These are phyloP conservation scores for Polypedilum vanderplanki DNA, from an alignment of 1,140 invertebrate genomes.

Conservation along the genomic window DNA sequence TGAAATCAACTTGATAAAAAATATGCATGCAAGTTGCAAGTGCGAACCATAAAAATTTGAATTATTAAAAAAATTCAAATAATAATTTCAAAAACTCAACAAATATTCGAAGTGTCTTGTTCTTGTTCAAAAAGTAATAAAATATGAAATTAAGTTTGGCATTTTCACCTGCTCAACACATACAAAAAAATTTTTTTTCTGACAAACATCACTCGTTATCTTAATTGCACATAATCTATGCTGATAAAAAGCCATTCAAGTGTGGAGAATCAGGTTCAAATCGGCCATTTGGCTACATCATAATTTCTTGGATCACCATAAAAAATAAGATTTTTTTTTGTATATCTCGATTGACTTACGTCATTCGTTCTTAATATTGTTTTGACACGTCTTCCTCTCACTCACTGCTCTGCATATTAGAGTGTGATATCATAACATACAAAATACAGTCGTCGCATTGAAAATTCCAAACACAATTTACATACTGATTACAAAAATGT, in stretches of 20 bases:
- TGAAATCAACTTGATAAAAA: too few relatives aligned
- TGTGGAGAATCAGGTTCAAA: not conserved
- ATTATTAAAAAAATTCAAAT: too few relatives aligned
- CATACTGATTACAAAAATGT: constrained; percentile 27
- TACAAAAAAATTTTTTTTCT: not conserved
- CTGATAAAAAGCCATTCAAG: not conserved
- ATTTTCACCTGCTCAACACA: too few relatives aligned
- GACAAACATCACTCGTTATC: not conserved
- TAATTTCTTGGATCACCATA: not conserved
- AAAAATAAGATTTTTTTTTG: not conserved
- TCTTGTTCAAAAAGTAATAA: too few relatives aligned
- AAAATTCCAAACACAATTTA: constrained; percentile 11
- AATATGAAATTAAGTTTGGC: too few relatives aligned
- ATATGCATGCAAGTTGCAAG: too few relatives aligned
- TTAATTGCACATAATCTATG: constrained; percentile 6
- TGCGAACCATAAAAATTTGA: too few relatives aligned
- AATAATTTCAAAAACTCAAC: too few relatives aligned
- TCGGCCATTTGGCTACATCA: not conserved
- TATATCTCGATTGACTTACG: not conserved
- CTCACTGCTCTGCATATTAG: too few relatives aligned
- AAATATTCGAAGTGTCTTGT: too few relatives aligned
- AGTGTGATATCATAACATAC: not conserved
- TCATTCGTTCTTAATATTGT: not conserved
- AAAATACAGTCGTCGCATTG: not conserved
- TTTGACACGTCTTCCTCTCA: not conserved